Evolutionary conservation across 1,140 invertebrate genomes (phyloP).

Genomic region (Halictus rubicundus): DNA sequence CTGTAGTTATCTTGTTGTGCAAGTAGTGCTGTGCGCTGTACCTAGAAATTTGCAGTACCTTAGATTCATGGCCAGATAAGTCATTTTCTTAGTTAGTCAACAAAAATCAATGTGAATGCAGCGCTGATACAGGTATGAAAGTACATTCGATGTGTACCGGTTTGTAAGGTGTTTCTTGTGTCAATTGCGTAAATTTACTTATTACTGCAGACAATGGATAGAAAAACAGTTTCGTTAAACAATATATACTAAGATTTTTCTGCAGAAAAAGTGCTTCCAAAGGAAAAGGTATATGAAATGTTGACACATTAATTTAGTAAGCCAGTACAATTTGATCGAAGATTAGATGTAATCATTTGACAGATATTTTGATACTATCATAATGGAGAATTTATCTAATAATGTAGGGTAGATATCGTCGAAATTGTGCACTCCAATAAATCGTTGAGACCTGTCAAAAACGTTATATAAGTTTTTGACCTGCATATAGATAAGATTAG

Average conservation of each 20-base stretch:
- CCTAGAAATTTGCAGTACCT: too few species aligned
- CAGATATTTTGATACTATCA: not conserved
- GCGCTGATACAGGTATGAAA: conserved; percentile 3
- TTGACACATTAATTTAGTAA: not conserved
- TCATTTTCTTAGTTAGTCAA: not conserved
- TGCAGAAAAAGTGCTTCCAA: not conserved
- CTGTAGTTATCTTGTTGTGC: too few species aligned
- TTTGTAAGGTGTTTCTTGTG: not conserved
- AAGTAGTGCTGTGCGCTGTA: too few species aligned
- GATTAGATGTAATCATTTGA: not conserved
- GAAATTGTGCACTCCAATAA: not conserved
- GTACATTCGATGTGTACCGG: not conserved
- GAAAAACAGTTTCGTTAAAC: not conserved
- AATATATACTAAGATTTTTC: conserved; percentile 3
- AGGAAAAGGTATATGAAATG: conserved; percentile 15
- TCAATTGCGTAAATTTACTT: not conserved
- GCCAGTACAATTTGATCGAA: not conserved
- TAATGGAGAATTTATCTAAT: not conserved
- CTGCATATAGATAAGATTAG: not conserved
- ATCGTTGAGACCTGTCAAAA: not conserved
- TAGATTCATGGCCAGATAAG: too few species aligned
- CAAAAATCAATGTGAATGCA: not conserved
- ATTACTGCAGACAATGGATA: conserved; percentile 2
- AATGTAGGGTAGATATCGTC: not conserved
- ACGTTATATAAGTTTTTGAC: not conserved